Percentiles rank a stretch among this genome's conserved stretches.
These are phyloP conservation scores for Peromyscus californicus DNA, from an alignment of 2,113 vertebrate genomes.

Conservation along the genomic window DNA sequence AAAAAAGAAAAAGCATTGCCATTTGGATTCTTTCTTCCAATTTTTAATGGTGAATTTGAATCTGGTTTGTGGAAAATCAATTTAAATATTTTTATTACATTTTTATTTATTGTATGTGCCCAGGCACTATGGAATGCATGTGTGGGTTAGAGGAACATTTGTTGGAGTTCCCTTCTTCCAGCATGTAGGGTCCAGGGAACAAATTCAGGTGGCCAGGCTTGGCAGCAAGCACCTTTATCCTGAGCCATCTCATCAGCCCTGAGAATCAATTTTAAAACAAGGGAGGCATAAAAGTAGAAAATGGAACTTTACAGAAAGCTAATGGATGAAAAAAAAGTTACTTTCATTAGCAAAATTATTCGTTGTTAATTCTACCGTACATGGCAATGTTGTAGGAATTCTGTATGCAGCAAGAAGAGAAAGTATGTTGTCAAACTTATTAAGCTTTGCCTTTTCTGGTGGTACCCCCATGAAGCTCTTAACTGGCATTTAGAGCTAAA, in stretches of 20 bases:
- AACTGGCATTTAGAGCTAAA: background rate
- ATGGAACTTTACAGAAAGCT: conserved; percentile 24
- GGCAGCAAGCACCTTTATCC: background rate
- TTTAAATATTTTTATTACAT: background rate
- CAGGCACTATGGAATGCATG: background rate
- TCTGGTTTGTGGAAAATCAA: background rate
- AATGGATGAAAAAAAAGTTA: background rate
- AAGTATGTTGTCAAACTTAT: background rate
- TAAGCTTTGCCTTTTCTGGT: conserved; percentile 31
- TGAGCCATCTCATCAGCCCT: background rate
- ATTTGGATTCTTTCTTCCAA: background rate
- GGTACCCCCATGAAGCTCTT: background rate
- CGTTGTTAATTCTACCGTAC: background rate
- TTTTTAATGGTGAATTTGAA: background rate
- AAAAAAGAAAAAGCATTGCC: background rate
- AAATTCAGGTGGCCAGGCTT: background rate
- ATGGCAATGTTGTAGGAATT: background rate
- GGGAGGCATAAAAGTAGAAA: conserved; percentile 55
- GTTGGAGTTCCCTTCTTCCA: background rate
- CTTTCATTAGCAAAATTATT: conserved; percentile 2
- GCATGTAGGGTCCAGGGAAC: background rate
- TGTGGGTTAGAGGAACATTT: background rate
- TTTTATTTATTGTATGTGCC: background rate
- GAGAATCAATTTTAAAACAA: conserved; percentile 13
- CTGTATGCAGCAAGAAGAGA: background rate